Evolutionary conservation across 2,888 invertebrate species (phyloP).

Genomic region (Synergus japonicus): DNA sequence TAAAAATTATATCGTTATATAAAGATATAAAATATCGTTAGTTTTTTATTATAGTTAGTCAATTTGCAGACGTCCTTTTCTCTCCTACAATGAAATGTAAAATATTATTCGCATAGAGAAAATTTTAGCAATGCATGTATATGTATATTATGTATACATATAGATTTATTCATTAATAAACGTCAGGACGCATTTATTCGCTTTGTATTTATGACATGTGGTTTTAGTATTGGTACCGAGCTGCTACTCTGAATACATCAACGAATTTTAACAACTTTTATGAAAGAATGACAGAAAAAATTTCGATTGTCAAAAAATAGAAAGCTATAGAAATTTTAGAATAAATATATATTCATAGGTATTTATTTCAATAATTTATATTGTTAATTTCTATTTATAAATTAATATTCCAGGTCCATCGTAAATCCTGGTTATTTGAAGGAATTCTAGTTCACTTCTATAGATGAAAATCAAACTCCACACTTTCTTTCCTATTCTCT

Average conservation of each 20-base stretch:
- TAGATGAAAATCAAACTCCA: not conserved
- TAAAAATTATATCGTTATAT: too few relatives aligned
- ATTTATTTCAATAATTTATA: not conserved
- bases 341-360: too few relatives aligned
- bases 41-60: not conserved
- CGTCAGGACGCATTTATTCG: not conserved
- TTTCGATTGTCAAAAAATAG: too few relatives aligned
- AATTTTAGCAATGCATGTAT: conserved; percentile 11
- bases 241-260: not conserved
- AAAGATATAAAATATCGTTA: not conserved
- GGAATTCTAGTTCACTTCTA: not conserved
- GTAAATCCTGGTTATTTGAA: not conserved
- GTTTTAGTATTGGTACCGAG: not conserved
- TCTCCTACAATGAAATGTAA: conserved; percentile 5
- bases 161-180: conserved; percentile 12
- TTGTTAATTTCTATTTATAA: not conserved
- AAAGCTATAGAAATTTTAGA: too few relatives aligned
- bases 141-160: not conserved
- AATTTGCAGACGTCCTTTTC: conserved; percentile 28
- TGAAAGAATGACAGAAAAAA: not conserved
- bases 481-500: not conserved
- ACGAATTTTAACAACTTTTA: not conserved
- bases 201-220: conserved; percentile 27
- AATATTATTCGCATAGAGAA: conserved; percentile 3
- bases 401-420: rapidly evolving